Evolutionary conservation across 2,113 vertebrate species (phyloP).

Genomic region (Arenaria interpres): DNA sequence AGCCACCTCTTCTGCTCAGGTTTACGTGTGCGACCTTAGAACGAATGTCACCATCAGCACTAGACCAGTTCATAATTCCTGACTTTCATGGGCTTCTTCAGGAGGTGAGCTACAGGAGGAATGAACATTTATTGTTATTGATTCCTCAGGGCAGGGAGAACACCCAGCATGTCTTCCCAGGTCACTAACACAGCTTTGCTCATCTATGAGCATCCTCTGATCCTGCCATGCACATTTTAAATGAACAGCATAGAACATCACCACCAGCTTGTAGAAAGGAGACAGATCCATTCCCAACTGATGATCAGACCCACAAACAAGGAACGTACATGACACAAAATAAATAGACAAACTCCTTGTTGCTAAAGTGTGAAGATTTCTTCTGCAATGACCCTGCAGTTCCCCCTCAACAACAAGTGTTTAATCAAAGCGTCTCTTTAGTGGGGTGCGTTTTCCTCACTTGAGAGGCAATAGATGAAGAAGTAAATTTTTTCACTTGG

Average conservation of each 20-base stretch:
- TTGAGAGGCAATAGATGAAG: background rate
- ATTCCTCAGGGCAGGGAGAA: background rate
- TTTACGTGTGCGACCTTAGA: background rate
- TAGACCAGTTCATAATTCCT: background rate
- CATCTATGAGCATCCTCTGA: background rate
- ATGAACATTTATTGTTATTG: background rate
- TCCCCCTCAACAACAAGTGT: background rate
- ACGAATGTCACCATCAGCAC: background rate
- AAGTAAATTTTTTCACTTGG: background rate
- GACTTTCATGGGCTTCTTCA: background rate
- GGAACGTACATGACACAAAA: background rate
- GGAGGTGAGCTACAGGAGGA: background rate
- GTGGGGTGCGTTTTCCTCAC: background rate
- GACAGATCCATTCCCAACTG: rapidly evolving
- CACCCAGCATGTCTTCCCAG: background rate
- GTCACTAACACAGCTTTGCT: background rate
- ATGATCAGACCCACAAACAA: background rate
- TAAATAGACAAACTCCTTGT: background rate
- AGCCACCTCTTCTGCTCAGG: background rate
- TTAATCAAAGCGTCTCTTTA: background rate
- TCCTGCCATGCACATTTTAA: background rate
- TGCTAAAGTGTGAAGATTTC: background rate
- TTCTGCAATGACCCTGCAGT: background rate
- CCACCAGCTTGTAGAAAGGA: background rate
- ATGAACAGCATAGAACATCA: background rate